phyloP scores from a whole-genome alignment of 2,113 vertebrate genomes.

The Neotragus pygmaeus region DNA sequence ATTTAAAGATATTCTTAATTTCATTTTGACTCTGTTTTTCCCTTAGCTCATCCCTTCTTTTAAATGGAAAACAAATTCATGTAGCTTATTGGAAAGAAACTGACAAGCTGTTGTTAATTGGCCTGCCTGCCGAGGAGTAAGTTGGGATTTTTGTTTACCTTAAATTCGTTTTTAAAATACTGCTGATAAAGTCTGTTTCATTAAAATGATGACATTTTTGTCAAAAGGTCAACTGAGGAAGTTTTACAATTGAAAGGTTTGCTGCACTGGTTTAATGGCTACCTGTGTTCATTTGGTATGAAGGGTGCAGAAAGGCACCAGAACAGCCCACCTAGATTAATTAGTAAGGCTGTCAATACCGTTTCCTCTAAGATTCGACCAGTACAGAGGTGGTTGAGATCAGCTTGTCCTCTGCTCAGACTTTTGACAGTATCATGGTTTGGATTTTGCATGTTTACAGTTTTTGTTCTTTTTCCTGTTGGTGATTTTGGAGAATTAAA shows the following conservation, averaged over 20 bases:
- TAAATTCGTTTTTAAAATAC: not conserved
- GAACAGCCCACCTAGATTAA: not conserved
- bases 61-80: constrained; percentile 90
- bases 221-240: not conserved
- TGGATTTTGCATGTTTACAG: not conserved
- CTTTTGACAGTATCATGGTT: not conserved
- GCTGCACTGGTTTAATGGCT: not conserved
- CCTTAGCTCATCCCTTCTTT: constrained; percentile 89
- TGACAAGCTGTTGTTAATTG: constrained; percentile 90
- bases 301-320: not conserved
- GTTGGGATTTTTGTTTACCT: constrained; percentile 47
- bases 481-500: not conserved
- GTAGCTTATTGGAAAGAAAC: constrained; percentile 96
- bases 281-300: not conserved
- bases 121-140: constrained; percentile 93
- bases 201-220: not conserved
- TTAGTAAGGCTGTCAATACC: not conserved
- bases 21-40: constrained; percentile 67
- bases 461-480: not conserved
- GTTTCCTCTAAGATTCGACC: not conserved
- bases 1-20: constrained; percentile 48
- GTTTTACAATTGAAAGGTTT: not conserved
- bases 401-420: not conserved
- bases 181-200: not conserved
- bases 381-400: not conserved